Evolutionary conservation across 2,888 invertebrate genomes (phyloP), one percentile per base, ranked within the genome.

Genomic region (Chironomus riparius): DNA sequence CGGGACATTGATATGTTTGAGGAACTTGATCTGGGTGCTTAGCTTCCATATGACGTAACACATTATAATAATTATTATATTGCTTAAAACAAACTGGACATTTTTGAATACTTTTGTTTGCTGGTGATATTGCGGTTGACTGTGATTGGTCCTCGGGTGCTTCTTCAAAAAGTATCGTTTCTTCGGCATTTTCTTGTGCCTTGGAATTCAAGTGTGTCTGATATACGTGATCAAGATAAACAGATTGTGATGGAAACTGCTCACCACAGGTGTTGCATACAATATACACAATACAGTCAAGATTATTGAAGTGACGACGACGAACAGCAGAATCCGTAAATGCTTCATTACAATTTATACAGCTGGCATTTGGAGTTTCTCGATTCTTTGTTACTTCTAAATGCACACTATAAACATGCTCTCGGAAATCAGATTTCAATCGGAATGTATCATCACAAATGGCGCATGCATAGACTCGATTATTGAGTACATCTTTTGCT

Each of bases 11-110:
- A 78, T 84, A 84, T 0, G 83, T 83, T 76, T 83, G 82, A 10
- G 84, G 84, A 77, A 84, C 78, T 77, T 84, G 84, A 77, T 84
- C 83, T 0, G 84, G 84, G 81, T 84, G 84, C 77, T 84, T 84
- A 2, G 83, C 82, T 78, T 84, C 84, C 84, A 84, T 84, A 77
- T 84, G 84, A 0, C 84, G 81, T 70, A 84, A 78, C 22, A 84
- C 84, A 78, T 84, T 84, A 78, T 84, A 84, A 74, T 84, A 84
- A 78, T 84, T 84, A 74, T 84, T 84, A 77, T 84, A 84, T 77
- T 83, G 83, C 76, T 83, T 83, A 0, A 83, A 83, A 77, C 84
- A 84, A 74, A 84, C 83, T 13, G 82, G 83, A 72, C 84, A 84
- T 22, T 82, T 83, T 77, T 84, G 84, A 1, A 84, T 84, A 80